Evolutionary conservation across 2,888 invertebrate genomes (phyloP).

Genomic region (Ganaspis brasiliensis): DNA sequence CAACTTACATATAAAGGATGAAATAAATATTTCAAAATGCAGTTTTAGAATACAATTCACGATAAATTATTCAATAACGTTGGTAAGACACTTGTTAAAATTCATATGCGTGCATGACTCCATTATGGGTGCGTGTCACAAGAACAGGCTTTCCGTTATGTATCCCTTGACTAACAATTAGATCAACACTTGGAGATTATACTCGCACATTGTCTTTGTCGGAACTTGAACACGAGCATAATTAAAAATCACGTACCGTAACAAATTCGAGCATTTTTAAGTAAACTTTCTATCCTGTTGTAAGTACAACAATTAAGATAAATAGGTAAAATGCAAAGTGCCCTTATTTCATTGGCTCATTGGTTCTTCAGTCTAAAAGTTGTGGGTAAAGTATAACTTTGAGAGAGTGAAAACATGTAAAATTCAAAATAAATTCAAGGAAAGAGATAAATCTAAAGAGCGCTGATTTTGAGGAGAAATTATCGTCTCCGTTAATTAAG

Average conservation of each 20-base stretch:
- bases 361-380: no score
- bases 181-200: conserved; percentile 26
- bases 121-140: conserved; percentile 21
- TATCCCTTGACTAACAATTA: conserved; percentile 26
- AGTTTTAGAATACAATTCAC: background rate
- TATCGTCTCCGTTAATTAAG: conserved; percentile 33
- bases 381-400: no score
- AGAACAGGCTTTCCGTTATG: conserved; percentile 1
- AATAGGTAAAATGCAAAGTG: no score
- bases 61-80: conserved; percentile 1
- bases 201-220: conserved; percentile 14
- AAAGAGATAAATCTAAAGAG: conserved; percentile 20
- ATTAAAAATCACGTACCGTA: background rate
- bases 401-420: no score
- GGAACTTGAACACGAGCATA: background rate
- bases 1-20: no score
- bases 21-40: background rate
- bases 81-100: background rate
- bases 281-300: background rate
- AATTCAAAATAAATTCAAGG: background rate
- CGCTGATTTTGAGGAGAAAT: conserved; percentile 22
- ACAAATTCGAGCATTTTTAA: background rate
- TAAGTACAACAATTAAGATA: background rate
- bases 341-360: no score
- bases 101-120: background rate